Base-by-base conservation (phyloP, 1,140 invertebrate species). In the Drosophila ogumai region DNA sequence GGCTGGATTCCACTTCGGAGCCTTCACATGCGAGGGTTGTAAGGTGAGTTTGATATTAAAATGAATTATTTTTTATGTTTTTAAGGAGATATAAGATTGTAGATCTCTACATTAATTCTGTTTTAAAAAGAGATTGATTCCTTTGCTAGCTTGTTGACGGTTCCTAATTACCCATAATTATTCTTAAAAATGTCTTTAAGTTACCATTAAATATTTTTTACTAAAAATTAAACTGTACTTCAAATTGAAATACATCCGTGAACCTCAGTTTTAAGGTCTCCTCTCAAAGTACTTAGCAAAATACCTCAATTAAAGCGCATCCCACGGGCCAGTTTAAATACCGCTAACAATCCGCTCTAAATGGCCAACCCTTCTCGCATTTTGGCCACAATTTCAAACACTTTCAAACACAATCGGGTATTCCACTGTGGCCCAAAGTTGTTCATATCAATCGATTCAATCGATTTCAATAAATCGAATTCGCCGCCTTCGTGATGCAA, bases 21-120 rank as follows among this genome's bases (percentile, higher is more conserved):
- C 97, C 44, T 97, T 98, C 88, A 98, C 97, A 13, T 98, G 97
- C 93, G 97, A 98, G 93, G 97, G 97, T 59, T 98, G 97, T 92
- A 98, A 97, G 96, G 97, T 97, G 56, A 92, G 91, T 91, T 82
- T 38, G 10, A 15, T 36, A 67, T 40, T 7, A 28, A 25, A 46
- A 38, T 34, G 32, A 41, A 49, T 36, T 61, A 22, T 34, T n/a
- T n/a, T 61, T 25, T 36, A 10, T 38, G 17, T 44, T 28, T 43
- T 31, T 15, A 15, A 9, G 25, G 43, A 6, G 0, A 9, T 17
- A 10, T 9, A 41, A 9, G n/a, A 9, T 4, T 3, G n/a, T 3
- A 13, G 4, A 22, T 25, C 8, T 15, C 3, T 0, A 25, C 10
- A 7, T 7, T 2, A 13, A 7, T 46, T 44, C 3, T 17, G 1